A percentile compares a stretch with the other conserved stretches of the same genome.
These are phyloP conservation scores for Aphodius sticticus DNA, from an alignment of 2,888 invertebrate genomes.

Conservation along the genomic window DNA sequence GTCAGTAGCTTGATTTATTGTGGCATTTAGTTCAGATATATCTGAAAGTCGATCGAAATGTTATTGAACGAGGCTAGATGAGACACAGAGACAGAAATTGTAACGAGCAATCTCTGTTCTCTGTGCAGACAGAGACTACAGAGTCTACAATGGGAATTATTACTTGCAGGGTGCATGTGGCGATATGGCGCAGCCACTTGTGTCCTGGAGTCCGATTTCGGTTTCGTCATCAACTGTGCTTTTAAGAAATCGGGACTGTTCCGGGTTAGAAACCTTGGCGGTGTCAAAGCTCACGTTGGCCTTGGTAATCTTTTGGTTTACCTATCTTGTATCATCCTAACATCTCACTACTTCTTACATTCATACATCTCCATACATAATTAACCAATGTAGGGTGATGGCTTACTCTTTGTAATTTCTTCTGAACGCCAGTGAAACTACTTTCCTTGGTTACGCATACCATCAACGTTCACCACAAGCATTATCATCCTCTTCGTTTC, in stretches of 20 bases:
- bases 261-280: conserved; percentile 89
- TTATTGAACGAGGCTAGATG: background rate
- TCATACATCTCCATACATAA: background rate
- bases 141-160: conserved; percentile 42
- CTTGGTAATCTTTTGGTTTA: conserved; percentile 71
- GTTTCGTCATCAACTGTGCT: conserved; percentile 89
- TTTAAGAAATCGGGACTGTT: conserved; percentile 92
- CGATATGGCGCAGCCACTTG: conserved; percentile 77
- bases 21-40: background rate
- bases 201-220: conserved; percentile 89
- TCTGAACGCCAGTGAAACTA: conserved; percentile 7
- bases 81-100: background rate
- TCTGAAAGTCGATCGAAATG: no score
- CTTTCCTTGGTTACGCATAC: conserved; percentile 7
- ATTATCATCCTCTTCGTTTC: conserved; percentile 12
- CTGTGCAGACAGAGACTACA: background rate
- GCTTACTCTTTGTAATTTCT: background rate
- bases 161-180: conserved; percentile 68
- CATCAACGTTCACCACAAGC: conserved; percentile 6
- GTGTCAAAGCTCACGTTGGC: conserved; percentile 89
- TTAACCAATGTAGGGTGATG: no score
- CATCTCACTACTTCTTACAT: conserved; percentile 11
- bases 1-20: background rate
- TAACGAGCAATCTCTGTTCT: background rate
- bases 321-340: conserved; percentile 26